Base-by-base conservation (phyloP, 2,797 vertebrate species). In the Serranus cabrilla region DNA sequence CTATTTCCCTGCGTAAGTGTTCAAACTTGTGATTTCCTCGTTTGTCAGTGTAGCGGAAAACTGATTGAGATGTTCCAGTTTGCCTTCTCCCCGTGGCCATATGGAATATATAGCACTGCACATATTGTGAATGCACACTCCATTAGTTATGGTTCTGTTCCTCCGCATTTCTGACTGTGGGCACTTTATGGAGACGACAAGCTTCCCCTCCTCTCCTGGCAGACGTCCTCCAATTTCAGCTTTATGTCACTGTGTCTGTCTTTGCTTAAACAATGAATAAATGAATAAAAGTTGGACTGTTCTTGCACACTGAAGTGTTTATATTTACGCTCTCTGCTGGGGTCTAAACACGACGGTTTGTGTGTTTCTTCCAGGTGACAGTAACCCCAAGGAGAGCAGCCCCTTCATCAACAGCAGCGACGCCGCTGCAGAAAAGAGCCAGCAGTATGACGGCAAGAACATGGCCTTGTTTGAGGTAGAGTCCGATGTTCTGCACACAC, bases 371-470 rank as follows among this genome's bases (percentile, higher is more conserved):
- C 6, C 90, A 99, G 98, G 97, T 2, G 98, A 99, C 95, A 97
- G 96, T 84, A 98, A 97, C 86, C 98, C 97, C 78, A 99, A 99
- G 93, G 98, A 99, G 89, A 99, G 97, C 95, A 99, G 97, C 80
- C 98, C 98, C 39, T 99, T 99, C 94, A 99, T 99, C 93, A 99
- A 99, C 94, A 99, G 97, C 94, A 98, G 97, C 0, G 97, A 99
- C 90, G 92, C 94, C 0, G 96, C 98, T 54, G 92, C 95, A 68
- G 98, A 99, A 90, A 98, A 98, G 87, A 97, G 96, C 67, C 97
- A 97, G 85, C 97, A 98, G 73, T 98, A 98, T 0, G 97, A 98
- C 1, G 96, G 96, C 91, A 99, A 98, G 93, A 96, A 98, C 95
- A 99, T 99, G 98, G 98, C 98, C 74, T 93, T 99, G 88, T 99